phyloP scores from a whole-genome alignment of 92 coral and sea anemone species.

The Isaurus tuberculatus region DNA sequence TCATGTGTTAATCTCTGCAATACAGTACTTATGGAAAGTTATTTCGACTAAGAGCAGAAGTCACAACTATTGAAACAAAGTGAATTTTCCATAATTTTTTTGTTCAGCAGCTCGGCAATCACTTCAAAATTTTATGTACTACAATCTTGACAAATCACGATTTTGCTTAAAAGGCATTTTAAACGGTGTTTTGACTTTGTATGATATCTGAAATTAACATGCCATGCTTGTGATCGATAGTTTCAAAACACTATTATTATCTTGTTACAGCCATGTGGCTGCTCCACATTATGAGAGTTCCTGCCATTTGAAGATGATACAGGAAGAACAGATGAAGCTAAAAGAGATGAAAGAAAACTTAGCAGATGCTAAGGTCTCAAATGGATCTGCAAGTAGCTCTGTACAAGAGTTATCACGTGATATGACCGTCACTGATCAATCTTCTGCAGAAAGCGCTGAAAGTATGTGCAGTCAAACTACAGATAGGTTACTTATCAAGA shows the following conservation, averaged over 20 bases:
- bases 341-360: conserved; percentile 55
- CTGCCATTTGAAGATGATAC: conserved; percentile 53
- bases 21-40: too few species aligned
- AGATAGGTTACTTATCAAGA: not conserved
- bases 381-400: not conserved
- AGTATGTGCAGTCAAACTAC: not conserved
- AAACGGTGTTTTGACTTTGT: not conserved
- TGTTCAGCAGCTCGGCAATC: too few species aligned
- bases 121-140: too few species aligned
- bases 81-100: too few species aligned
- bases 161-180: too few species aligned
- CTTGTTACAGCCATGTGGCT: conserved; percentile 64
- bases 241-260: not conserved
- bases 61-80: too few species aligned
- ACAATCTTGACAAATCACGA: too few species aligned
- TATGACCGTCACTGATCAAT: conserved; percentile 19
- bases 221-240: not conserved
- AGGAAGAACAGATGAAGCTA: conserved; percentile 66
- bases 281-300: conserved; percentile 65
- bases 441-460: conserved; percentile 41
- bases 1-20: too few species aligned
- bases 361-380: not conserved
- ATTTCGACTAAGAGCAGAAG: too few species aligned
- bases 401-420: not conserved
- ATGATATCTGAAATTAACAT: not conserved